Percentiles rank a stretch among this genome's conserved stretches.
Evolutionary conservation across 2,797 vertebrate genomes (phyloP).

Genomic region (Bradypus variegatus): DNA sequence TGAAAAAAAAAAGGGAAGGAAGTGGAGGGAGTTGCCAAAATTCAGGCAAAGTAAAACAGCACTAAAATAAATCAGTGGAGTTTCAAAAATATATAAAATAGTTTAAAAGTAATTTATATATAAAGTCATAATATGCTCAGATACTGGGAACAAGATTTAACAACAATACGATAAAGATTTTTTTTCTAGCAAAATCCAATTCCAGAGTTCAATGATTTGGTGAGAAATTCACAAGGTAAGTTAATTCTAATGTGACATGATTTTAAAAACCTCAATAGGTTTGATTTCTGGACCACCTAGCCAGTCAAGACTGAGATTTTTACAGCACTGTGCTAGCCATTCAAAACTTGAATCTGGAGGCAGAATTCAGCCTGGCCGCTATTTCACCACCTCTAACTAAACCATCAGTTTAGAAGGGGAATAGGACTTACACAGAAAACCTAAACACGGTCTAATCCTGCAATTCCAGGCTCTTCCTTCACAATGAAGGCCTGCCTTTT

Average conservation of each 20-base stretch:
- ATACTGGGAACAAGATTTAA: neutral
- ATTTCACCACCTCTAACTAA: neutral
- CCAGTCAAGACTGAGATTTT: neutral
- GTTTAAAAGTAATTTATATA: neutral
- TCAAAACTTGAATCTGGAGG: neutral
- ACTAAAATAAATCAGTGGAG: neutral
- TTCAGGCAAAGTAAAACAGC: neutral
- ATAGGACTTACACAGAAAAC: neutral
- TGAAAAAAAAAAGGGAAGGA: neutral
- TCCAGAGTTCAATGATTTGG: neutral
- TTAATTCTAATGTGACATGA: slow-evolving; percentile 17
- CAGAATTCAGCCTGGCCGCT: neutral
- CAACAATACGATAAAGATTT: neutral
- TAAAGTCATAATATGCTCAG: neutral
- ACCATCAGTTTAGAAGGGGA: neutral
- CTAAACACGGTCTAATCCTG: neutral
- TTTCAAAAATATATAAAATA: slow-evolving; percentile 5
- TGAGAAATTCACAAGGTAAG: slow-evolving; percentile 26
- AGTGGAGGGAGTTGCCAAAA: neutral
- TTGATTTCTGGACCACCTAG: neutral
- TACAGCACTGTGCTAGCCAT: neutral
- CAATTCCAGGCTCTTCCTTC: slow-evolving; percentile 11
- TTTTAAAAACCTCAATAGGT: neutral
- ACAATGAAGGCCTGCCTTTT: slow-evolving; percentile 44
- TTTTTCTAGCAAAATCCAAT: slow-evolving; percentile 17